phyloP scores from a whole-genome alignment of 2,888 invertebrate genomes.

The Galerucella calmariensis region DNA sequence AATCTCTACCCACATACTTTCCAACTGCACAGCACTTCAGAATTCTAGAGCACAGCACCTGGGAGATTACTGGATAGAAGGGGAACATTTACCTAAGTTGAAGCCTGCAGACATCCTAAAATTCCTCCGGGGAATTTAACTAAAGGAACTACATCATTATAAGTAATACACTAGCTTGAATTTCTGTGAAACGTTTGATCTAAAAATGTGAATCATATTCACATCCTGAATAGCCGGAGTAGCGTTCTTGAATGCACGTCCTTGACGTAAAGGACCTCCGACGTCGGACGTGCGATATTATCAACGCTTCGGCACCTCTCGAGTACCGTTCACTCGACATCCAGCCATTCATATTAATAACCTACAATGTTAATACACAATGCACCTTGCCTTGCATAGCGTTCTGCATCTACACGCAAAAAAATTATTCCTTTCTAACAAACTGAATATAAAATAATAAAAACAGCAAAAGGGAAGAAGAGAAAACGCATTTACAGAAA shows the following conservation, averaged over 20 bases:
- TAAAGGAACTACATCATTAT: too few species aligned
- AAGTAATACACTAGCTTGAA: too few species aligned
- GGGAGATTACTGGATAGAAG: too few species aligned
- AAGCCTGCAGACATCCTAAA: too few species aligned
- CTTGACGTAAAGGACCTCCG: slow-evolving; percentile 50
- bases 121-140: too few species aligned
- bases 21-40: too few species aligned
- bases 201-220: slow-evolving; percentile 25
- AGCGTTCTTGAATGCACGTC: slow-evolving; percentile 41
- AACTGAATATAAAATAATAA: too few species aligned
- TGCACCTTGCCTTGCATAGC: slow-evolving; percentile 40
- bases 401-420: background rate
- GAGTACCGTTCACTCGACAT: slow-evolving; percentile 50
- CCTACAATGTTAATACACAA: slow-evolving; percentile 43
- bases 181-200: background rate
- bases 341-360: slow-evolving; percentile 55
- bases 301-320: slow-evolving; percentile 52
- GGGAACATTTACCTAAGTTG: too few species aligned
- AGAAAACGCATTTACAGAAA: too few species aligned
- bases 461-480: too few species aligned
- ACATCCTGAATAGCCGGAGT: slow-evolving; percentile 30
- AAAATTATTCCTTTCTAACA: background rate
- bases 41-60: too few species aligned
- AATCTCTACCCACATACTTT: too few species aligned
- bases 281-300: slow-evolving; percentile 48